Evolutionary conservation across 1,140 invertebrate genomes (phyloP).

Genomic region (Aradophagus sp.): DNA sequence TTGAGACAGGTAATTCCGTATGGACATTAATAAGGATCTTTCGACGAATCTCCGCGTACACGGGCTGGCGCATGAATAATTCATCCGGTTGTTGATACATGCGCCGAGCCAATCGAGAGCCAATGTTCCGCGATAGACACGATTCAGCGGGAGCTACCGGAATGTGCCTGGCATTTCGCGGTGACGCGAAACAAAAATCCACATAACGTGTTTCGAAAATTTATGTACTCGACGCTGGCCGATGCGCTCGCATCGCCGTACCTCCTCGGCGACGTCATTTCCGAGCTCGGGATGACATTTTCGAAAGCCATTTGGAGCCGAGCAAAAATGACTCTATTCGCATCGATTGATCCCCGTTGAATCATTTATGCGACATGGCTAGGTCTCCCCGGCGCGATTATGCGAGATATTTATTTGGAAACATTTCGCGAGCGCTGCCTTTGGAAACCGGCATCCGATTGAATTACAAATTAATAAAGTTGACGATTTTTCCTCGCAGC

Average conservation of each 20-base stretch:
- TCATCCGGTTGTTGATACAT: slow-evolving; percentile 54
- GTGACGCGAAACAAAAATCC: slow-evolving; percentile 46
- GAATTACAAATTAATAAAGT: too few species aligned
- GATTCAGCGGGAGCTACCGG: slow-evolving; percentile 54
- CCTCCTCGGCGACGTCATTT: slow-evolving; percentile 10
- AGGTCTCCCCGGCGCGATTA: too few species aligned
- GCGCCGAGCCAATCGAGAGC: slow-evolving; percentile 53
- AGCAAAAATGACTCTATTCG: slow-evolving; percentile 30
- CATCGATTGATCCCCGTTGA: slow-evolving; percentile 7
- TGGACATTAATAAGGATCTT: slow-evolving; percentile 59
- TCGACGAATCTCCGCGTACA: slow-evolving; percentile 46
- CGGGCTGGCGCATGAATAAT: slow-evolving; percentile 52
- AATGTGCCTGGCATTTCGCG: slow-evolving; percentile 37
- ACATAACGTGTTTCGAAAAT: slow-evolving; percentile 57
- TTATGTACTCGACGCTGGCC: slow-evolving; percentile 45
- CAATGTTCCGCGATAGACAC: slow-evolving; percentile 51
- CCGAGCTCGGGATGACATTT: slow-evolving; percentile 14
- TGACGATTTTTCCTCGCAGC: too few species aligned
- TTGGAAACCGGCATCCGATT: too few species aligned
- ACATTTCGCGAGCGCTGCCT: too few species aligned
- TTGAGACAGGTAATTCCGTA: slow-evolving; percentile 51
- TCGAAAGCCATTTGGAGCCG: slow-evolving; percentile 9
- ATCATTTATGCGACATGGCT: background rate
- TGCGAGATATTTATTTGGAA: too few species aligned
- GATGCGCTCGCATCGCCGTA: slow-evolving; percentile 28